phyloP scores from a whole-genome alignment of 1,140 invertebrate genomes.

The Drosophila murphyi region DNA sequence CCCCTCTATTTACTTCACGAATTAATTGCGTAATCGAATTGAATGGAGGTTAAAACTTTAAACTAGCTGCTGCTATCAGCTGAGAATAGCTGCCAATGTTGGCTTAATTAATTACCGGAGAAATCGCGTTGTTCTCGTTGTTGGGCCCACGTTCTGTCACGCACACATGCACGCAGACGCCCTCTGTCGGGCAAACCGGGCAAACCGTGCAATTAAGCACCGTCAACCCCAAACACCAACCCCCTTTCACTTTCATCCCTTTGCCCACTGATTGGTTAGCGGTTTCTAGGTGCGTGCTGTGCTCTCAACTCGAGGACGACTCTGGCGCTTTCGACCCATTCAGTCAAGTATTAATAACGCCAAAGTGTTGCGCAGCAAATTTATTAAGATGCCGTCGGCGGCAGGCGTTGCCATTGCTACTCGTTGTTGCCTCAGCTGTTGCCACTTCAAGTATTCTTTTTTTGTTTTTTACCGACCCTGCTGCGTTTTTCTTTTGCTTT shows the following conservation, averaged over 20 bases:
- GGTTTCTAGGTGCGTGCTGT: slow-evolving; percentile 66
- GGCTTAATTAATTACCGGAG: slow-evolving; percentile 61
- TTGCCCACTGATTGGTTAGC: slow-evolving; percentile 40
- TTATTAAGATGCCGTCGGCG: slow-evolving; percentile 75
- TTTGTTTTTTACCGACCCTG: slow-evolving; percentile 8
- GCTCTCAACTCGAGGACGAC: slow-evolving; percentile 2
- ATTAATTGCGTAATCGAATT: slow-evolving; percentile 65
- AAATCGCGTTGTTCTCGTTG: slow-evolving; percentile 1
- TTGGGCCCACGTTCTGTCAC: slow-evolving; percentile 1
- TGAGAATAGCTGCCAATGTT: slow-evolving; percentile 14
- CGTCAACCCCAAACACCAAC: slow-evolving; percentile 1
- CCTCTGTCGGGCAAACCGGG: neutral
- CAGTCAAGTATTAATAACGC: slow-evolving; percentile 74
- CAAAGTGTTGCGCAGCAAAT: slow-evolving; percentile 74
- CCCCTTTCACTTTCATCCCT: neutral
- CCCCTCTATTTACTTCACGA: neutral
- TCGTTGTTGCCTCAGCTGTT: slow-evolving; percentile 47
- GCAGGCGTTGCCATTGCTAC: slow-evolving; percentile 43
- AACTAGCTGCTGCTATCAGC: slow-evolving; percentile 33
- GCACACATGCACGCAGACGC: slow-evolving; percentile 25
- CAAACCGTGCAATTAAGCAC: slow-evolving; percentile 49
- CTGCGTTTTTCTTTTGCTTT: slow-evolving; percentile 3
- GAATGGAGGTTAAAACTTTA: slow-evolving; percentile 39
- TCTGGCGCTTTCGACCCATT: slow-evolving; percentile 40
- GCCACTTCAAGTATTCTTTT: slow-evolving; percentile 30